phyloP scores from a whole-genome alignment of 2,888 invertebrate species.

The Deilephila elpenor region DNA sequence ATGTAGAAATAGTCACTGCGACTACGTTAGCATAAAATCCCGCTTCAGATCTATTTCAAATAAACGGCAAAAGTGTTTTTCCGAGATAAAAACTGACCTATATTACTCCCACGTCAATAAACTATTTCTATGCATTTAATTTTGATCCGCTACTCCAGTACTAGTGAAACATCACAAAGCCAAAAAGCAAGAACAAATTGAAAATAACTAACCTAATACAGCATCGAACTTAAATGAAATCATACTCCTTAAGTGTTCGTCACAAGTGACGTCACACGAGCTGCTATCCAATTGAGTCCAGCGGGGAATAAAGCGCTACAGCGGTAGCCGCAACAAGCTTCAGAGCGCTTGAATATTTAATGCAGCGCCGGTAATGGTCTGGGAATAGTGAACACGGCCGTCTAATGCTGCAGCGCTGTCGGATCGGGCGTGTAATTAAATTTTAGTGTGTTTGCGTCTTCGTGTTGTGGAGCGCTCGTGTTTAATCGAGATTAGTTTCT shows the following conservation, averaged over 20 bases:
- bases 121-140: no score
- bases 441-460: slow-evolving; percentile 36
- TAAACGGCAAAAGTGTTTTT: no score
- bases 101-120: no score
- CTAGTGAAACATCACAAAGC: no score
- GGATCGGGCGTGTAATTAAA: slow-evolving; percentile 40
- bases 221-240: neutral
- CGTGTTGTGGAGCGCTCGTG: slow-evolving; percentile 14
- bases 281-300: neutral
- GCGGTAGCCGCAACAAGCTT: slow-evolving; percentile 11
- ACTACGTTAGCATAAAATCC: no score
- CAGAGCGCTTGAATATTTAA: slow-evolving; percentile 18
- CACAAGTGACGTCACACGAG: slow-evolving; percentile 7
- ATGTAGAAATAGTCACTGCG: no score
- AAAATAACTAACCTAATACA: neutral
- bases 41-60: no score
- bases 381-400: slow-evolving; percentile 37
- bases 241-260: neutral
- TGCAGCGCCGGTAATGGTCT: slow-evolving; percentile 9
- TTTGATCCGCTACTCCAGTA: no score
- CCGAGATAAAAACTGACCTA: no score
- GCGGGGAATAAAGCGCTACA: slow-evolving; percentile 23
- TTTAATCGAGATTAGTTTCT: neutral
- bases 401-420: slow-evolving; percentile 36
- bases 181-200: no score